Base-by-base conservation (phyloP, 2,888 invertebrate species). In the Drosophila setosimentum region DNA sequence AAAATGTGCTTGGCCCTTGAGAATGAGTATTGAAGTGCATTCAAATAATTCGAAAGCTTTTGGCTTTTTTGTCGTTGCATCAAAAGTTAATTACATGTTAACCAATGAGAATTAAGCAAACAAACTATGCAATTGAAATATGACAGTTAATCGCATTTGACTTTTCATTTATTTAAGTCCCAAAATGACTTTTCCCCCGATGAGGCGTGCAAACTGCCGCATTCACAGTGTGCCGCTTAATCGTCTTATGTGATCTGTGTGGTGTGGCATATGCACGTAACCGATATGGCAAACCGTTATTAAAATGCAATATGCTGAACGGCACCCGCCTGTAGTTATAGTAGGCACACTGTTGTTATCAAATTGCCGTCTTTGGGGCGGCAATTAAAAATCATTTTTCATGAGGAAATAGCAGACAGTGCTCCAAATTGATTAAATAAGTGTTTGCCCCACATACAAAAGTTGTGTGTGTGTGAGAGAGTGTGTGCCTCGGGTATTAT, bases 371-470 rank as follows among this genome's bases (percentile, higher is more conserved):
- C n/a, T 66, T 71, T 55, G 48, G 55, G 53, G 21, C 30, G 53
- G 80, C 89, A 86, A 89, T 87, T 86, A 86, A 86, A 86, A 86
- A 78, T 63, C 83, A 82, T 89, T 86, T 84, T 86, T 80, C 78
- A 82, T 76, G 68, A 83, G 89, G 84, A 85, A 89, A 85, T 79
- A 53, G 68, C 71, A 27, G 71, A 21, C 57, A 64, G 54, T 63
- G 62, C 68, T 71, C 69, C 73, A 62, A 76, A 71, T 84, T 77
- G 84, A 85, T 85, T 89, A 87, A 85, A 87, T 87, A 64, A 64
- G 27, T 37, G 51, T 57, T 32, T 32, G 59, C 13, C 16, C 48
- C 35, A 35, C 48, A 48, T 24, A 37, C 13, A 49, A n/a, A 1
- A n/a, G 18, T 11, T 29, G 49, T 27, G 48, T 8, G 48, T 2